Evolutionary conservation across 2,888 invertebrate genomes (phyloP), one percentile per base, ranked within the genome.

Genomic region (Orthosia incerta): DNA sequence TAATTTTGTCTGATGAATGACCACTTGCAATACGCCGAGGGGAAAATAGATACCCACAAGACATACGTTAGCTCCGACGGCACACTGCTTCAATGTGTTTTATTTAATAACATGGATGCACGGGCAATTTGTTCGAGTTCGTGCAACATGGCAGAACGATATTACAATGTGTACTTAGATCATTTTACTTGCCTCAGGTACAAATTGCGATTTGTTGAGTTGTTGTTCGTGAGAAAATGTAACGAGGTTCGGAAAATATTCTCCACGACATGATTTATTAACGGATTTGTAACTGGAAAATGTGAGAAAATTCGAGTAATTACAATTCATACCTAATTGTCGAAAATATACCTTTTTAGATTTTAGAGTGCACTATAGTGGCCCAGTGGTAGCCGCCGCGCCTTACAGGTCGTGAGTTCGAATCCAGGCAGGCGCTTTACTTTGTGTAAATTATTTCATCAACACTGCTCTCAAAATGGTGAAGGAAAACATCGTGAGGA

Each of bases 1-100:
- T 87, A 87, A 87, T 86, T 82, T 71, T 56, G 64, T 70, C 50
- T 82, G 80, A 86, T 82, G 77, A 84, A 86, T 76, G 71, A 70
- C 74, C 74, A 78, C 79, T 76, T 76, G 77, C 74, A 78, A 77
- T 70, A 73, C 76, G 64, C 64, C 63, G 80, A 69, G 80, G 74
- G 67, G 74, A 83, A 83, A 80, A 84, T 85, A 78, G 71, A 76
- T 83, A 59, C 61, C 46, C 60, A 63, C 72, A 77, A 72, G 65
- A 83, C 68, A 63, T 62, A 51, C 56, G 55, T 60, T 71, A 56
- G 53, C 55, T 60, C 60, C 20, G 39, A 48, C 60, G 59, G 76
- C 75, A 53, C 62, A 74, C 59, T 46, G 65, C 71, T 72, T 63
- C 75, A 80, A 77, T 70, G 80, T 67, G 64, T 75, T 74, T 76